Conservation (phyloP, 2,797 vertebrate genomes). For the Margarornis squamiger region DNA sequence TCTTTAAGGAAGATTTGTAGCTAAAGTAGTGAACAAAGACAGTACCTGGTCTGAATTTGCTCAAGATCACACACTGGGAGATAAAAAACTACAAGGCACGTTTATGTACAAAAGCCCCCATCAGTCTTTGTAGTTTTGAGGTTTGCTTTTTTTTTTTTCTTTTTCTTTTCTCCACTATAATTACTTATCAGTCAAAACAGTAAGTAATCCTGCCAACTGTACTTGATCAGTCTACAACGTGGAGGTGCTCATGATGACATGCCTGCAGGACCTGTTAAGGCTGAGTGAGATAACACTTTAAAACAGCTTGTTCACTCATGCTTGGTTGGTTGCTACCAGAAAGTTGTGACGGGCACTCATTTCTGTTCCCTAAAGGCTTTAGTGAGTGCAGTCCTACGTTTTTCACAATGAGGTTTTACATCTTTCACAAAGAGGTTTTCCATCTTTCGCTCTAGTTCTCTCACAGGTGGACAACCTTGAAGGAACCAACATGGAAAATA, state of each 20-base stretch:
- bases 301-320: background rate
- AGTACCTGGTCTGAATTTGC: constrained; percentile 20
- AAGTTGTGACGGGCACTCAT: background rate
- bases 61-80: background rate
- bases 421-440: background rate
- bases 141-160: background rate
- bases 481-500: background rate
- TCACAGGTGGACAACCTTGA: background rate
- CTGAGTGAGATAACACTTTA: background rate
- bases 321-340: background rate
- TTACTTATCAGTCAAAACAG: background rate
- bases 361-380: background rate
- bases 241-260: background rate
- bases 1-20: background rate
- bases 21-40: constrained; percentile 8
- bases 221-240: background rate
- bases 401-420: background rate
- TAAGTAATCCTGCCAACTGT: background rate
- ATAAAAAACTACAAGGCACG: background rate
- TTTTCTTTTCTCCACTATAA: background rate
- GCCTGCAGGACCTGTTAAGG: background rate
- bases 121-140: background rate
- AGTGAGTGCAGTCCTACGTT: background rate
- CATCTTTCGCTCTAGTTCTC: background rate
- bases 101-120: background rate